phyloP scores from a whole-genome alignment of 2,113 vertebrate genomes.

The Opisthocomus hoazin region DNA sequence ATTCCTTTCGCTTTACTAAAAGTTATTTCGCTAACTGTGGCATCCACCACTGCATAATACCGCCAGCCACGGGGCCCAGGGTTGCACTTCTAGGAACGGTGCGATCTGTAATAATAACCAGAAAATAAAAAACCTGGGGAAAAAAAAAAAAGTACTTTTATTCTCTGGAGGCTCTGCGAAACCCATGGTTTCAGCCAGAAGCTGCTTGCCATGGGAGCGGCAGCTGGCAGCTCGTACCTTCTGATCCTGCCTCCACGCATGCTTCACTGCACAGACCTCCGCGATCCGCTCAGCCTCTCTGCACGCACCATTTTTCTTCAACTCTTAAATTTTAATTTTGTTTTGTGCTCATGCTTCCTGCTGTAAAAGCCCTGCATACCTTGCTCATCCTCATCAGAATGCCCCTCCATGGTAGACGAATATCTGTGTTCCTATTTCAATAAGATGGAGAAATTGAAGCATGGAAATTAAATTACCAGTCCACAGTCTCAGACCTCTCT shows the following conservation, averaged over 20 bases:
- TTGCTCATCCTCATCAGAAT: background rate
- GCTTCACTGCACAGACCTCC: background rate
- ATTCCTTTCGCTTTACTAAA: conserved; percentile 19
- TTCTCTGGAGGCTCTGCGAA: background rate
- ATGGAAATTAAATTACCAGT: conserved; percentile 36
- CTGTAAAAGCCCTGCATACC: background rate
- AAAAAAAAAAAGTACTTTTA: background rate
- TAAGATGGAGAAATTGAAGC: conserved; percentile 40
- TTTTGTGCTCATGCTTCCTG: background rate
- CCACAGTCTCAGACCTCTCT: background rate
- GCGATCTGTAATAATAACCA: background rate
- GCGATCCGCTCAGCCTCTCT: background rate
- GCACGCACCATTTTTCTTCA: conserved; percentile 19
- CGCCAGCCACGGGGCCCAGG: background rate
- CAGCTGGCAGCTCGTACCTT: background rate
- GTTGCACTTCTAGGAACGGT: background rate
- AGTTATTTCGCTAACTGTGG: background rate
- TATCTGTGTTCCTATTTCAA: background rate
- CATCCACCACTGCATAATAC: background rate
- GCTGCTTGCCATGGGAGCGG: background rate
- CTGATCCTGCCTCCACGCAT: background rate
- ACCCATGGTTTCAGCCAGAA: background rate
- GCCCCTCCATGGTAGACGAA: background rate
- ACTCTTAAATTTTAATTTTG: background rate
- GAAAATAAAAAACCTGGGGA: background rate